Conservation (phyloP, 2,888 invertebrate genomes). For the Drosophila formosana region DNA sequence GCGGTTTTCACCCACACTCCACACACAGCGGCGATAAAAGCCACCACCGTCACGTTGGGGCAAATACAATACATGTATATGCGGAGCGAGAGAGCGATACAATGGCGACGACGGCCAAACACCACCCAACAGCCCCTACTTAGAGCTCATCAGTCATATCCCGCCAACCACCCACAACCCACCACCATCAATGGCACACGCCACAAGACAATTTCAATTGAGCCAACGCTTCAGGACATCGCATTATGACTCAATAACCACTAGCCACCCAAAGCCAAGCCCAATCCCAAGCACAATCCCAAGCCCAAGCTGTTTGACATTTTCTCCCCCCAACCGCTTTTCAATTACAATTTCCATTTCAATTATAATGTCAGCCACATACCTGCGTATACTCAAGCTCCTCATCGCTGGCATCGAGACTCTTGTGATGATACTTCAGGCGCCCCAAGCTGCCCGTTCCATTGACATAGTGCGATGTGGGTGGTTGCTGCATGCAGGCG, state of each 20-base stretch:
- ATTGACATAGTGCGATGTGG: constrained; percentile 77
- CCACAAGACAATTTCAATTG: constrained; percentile 75
- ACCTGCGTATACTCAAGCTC: constrained; percentile 87
- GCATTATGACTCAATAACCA: constrained; percentile 69
- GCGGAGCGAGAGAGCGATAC: constrained; percentile 7
- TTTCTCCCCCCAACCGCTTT: not conserved
- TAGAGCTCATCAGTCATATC: constrained; percentile 15
- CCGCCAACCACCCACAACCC: constrained; percentile 10
- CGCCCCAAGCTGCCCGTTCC: constrained; percentile 84
- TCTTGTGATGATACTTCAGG: constrained; percentile 82
- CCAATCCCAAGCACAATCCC: not conserved
- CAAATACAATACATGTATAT: not conserved
- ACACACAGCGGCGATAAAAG: constrained; percentile 28
- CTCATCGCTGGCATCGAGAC: constrained; percentile 86
- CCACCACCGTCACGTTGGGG: constrained; percentile 53
- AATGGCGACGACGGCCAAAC: not conserved
- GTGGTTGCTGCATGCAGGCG: constrained; percentile 57
- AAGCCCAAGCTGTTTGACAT: not conserved
- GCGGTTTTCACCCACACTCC: constrained; percentile 28
- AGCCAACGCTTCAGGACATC: constrained; percentile 70
- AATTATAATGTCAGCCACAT: constrained; percentile 66
- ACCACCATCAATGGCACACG: constrained; percentile 39
- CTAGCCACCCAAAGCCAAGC: constrained; percentile 7
- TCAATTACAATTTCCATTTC: constrained; percentile 16
- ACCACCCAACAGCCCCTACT: constrained; percentile 5